Conservation (phyloP, 1,140 invertebrate genomes). For the Aradophagus sp. region DNA sequence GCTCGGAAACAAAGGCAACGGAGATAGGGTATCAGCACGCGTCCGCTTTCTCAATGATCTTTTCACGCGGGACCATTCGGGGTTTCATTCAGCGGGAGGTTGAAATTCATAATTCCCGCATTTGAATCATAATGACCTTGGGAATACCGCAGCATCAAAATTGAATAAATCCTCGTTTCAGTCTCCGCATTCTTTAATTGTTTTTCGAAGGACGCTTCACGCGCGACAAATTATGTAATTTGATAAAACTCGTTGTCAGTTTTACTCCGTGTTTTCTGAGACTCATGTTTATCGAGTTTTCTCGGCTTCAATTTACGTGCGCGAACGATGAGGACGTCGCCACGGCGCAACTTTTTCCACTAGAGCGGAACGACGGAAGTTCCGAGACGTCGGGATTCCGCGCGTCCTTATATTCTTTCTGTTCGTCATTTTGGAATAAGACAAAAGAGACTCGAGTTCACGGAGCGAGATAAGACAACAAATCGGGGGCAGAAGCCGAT, state of each 20-base stretch:
- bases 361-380: conserved; percentile 57
- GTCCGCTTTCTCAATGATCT: too few relatives aligned
- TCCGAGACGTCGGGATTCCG: conserved; percentile 54
- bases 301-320: conserved; percentile 44
- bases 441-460: conserved; percentile 31
- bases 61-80: too few relatives aligned
- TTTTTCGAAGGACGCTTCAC: conserved; percentile 44
- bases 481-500: conserved; percentile 12
- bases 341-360: conserved; percentile 55
- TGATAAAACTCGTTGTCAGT: conserved; percentile 46
- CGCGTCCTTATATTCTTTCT: conserved; percentile 34
- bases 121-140: conserved; percentile 29
- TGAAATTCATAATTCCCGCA: conserved; percentile 24
- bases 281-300: conserved; percentile 54
- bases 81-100: too few relatives aligned
- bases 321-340: conserved; percentile 31
- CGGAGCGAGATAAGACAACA: conserved; percentile 39
- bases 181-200: conserved; percentile 34
- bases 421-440: conserved; percentile 44
- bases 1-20: too few relatives aligned
- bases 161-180: conserved; percentile 18
- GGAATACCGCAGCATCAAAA: conserved; percentile 9
- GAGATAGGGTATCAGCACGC: too few relatives aligned
- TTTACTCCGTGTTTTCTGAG: conserved; percentile 47
- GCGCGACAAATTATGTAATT: conserved; percentile 37